Evolutionary conservation across 2,888 invertebrate species (phyloP), one percentile per base, ranked within the genome.

Genomic region (Diarsia brunnea): DNA sequence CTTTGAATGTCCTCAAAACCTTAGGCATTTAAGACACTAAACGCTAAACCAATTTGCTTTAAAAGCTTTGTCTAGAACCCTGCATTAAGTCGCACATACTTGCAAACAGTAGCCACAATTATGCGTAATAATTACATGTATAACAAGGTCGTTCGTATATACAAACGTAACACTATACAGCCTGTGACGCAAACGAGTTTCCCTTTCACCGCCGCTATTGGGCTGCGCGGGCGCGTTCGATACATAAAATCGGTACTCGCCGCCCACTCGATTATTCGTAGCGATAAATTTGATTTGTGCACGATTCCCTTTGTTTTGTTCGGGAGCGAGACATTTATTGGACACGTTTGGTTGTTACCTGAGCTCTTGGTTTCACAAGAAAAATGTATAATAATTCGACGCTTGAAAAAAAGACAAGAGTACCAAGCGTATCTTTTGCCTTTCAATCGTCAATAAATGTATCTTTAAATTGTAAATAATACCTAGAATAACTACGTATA

Each of bases 171-270:
- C 66, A 85, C 82, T 79, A 81, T 85, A 87, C 66, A 86, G 87
- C 89, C 90, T 92, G 90, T 95, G 95, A 95, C 95, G 95, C 91
- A 92, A 93, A 88, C 86, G 69, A 79, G 90, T 90, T 93, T 95
- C 93, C 95, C 95, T 95, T 95, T 95, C 95, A 95, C 95, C 91
- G 84, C 77, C 71, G 89, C 90, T 86, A 94, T 94, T 94, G 94
- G 94, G 89, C 90, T 85, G 81, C 88, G 84, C 84, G 11, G 27
- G 79, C 85, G 78, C 87, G 85, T 86, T 84, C 86, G 86, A 83
- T 88, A 89, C 80, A 87, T 89, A 87, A 87, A 87, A 89, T 88
- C 89, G 87, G 89, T 86, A 81, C 85, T 69, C 77, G 85, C 79
- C 89, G 88, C 90, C 90, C 85, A 92, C 90, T 87, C 84, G 84